Evolutionary conservation across 2,797 vertebrate species (phyloP).

Genomic region (Acipenser oxyrinchus): DNA sequence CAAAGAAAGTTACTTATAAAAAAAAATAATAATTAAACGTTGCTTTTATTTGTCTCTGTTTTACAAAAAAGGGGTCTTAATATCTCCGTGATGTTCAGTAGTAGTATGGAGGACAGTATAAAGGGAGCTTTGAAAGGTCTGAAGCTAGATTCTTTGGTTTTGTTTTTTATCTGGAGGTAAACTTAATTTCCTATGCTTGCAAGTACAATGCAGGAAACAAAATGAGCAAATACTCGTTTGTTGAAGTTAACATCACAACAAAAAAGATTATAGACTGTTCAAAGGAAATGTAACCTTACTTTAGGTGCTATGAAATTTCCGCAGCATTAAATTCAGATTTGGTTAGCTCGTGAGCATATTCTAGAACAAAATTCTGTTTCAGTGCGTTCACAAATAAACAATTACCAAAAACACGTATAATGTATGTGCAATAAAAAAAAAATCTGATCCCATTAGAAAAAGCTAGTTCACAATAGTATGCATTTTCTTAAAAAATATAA

Average conservation of each 20-base stretch:
- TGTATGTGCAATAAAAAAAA: no score
- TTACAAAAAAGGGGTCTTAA: not conserved
- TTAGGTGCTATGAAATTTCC: no score
- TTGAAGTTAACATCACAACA: slow-evolving; percentile 28
- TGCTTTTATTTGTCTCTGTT: not conserved
- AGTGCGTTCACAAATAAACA: not conserved
- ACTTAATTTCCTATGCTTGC: no score
- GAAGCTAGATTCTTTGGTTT: no score
- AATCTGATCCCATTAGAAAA: no score
- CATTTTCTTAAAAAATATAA: no score
- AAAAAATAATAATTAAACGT: not conserved
- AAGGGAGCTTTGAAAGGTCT: no score
- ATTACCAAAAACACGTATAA: no score
- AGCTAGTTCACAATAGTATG: no score
- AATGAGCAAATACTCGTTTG: slow-evolving; percentile 35
- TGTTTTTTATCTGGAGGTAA: no score
- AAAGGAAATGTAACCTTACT: no score
- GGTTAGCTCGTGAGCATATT: not conserved
- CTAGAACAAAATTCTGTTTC: slow-evolving; percentile 11
- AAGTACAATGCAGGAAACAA: slow-evolving; percentile 8
- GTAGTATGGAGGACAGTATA: not conserved
- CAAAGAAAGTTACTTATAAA: slow-evolving; percentile 26
- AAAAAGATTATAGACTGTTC: slow-evolving; percentile 8
- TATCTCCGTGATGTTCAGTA: not conserved
- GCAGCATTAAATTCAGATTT: no score